phyloP scores from a whole-genome alignment of 2,113 vertebrate genomes.

The Aptenodytes patagonicus region DNA sequence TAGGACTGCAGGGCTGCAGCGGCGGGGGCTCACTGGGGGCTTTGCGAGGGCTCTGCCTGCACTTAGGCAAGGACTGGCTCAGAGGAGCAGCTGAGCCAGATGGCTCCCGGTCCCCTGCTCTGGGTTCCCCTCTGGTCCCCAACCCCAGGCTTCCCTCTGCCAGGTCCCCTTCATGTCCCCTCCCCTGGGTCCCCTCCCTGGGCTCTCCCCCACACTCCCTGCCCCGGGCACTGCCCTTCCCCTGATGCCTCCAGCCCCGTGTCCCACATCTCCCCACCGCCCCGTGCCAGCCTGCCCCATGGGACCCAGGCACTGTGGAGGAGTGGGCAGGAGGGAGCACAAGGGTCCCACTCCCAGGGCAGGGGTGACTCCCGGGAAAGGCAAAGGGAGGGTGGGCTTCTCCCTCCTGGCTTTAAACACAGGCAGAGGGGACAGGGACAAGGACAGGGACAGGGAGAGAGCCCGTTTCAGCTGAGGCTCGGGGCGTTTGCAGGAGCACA shows the following conservation, averaged over 20 bases:
- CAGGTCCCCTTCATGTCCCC: neutral
- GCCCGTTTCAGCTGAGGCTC: neutral
- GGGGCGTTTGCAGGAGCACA: neutral
- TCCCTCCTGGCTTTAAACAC: neutral
- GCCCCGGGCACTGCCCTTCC: neutral
- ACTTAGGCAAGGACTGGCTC: neutral
- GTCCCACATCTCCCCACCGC: neutral
- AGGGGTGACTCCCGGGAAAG: neutral
- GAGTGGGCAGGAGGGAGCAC: neutral
- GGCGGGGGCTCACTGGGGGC: neutral
- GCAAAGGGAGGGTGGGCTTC: neutral
- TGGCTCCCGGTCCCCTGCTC: neutral
- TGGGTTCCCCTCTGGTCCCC: neutral
- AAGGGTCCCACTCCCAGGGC: neutral
- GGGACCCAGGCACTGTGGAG: rapidly evolving
- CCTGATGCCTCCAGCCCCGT: neutral
- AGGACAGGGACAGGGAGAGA: neutral
- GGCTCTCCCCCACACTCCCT: neutral
- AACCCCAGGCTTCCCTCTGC: neutral
- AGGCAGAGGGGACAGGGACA: neutral
- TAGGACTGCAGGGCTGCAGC: neutral
- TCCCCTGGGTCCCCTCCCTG: neutral
- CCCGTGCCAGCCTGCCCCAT: rapidly evolving
- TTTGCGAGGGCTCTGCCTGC: neutral
- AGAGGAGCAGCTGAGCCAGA: neutral